These are phyloP conservation scores for Apostichopus leukothele DNA, from an alignment of 53 echinoderm and acorn worm species.

Conservation along the genomic window DNA sequence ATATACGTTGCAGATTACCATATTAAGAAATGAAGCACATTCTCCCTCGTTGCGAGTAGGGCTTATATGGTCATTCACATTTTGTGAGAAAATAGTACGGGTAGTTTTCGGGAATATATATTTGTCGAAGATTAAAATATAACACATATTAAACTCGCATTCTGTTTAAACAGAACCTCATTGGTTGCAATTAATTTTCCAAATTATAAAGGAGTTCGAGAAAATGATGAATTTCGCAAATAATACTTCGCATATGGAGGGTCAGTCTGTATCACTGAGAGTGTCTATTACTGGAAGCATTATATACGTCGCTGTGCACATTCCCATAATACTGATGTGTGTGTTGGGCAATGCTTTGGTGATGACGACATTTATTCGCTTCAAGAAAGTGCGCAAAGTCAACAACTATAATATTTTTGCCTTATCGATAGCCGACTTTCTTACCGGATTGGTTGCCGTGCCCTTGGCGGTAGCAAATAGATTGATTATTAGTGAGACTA, in stretches of 20 bases:
- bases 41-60: too few relatives aligned
- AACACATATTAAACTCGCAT: too few relatives aligned
- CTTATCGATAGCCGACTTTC: slow-evolving; percentile 15
- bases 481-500: slow-evolving; percentile 9
- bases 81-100: too few relatives aligned
- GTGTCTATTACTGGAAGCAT: background rate
- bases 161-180: too few relatives aligned
- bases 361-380: background rate
- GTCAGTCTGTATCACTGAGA: background rate
- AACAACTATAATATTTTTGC: slow-evolving; percentile 14
- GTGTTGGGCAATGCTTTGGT: background rate
- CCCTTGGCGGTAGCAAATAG: background rate
- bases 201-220: background rate
- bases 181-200: too few relatives aligned
- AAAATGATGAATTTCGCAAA: background rate
- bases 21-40: too few relatives aligned
- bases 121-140: too few relatives aligned
- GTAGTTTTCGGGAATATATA: too few relatives aligned
- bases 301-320: background rate
- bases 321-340: background rate
- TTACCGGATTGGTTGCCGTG: background rate
- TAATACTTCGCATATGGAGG: background rate
- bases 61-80: too few relatives aligned
- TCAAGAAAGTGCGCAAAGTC: background rate
- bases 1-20: too few relatives aligned